These are phyloP conservation scores for Hydractinia echinata DNA, from an alignment of 30 jellyfish, hydroid and myxozoan genomes.

Conservation along the genomic window DNA sequence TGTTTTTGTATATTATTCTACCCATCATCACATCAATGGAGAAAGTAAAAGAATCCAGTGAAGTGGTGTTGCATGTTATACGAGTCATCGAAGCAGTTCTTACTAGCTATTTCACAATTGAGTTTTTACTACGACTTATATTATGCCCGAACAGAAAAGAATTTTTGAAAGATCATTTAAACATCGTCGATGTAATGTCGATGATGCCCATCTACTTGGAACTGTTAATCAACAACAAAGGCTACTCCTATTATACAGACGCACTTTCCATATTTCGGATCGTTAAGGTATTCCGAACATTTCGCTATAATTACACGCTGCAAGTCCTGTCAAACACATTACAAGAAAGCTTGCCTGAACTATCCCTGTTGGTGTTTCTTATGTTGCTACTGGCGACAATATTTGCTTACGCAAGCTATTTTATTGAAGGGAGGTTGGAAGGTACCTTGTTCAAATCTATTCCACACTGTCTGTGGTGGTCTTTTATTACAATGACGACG, in stretches of 20 bases:
- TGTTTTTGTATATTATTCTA: constrained; percentile 49
- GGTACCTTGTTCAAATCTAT: constrained; percentile 57
- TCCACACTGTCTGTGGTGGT: constrained; percentile 92
- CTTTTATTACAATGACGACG: constrained; percentile 91
- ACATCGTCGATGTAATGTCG: constrained; percentile 68
- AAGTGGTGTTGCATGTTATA: constrained; percentile 29
- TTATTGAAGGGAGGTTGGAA: constrained; percentile 45
- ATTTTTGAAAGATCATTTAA: constrained; percentile 49
- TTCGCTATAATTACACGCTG: constrained; percentile 79
- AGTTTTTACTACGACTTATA: constrained; percentile 50
- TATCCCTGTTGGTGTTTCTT: constrained; percentile 66
- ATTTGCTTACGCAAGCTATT: constrained; percentile 75
- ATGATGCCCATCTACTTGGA: constrained; percentile 60
- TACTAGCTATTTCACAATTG: constrained; percentile 58
- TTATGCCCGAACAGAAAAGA: constrained; percentile 62
- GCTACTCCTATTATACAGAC: constrained; percentile 42
- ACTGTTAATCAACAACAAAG: constrained; percentile 1
- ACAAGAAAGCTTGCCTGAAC: constrained; percentile 77
- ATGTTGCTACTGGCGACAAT: constrained; percentile 65
- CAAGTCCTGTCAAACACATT: constrained; percentile 81
- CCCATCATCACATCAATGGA: constrained; percentile 74
- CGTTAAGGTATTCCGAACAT: constrained; percentile 77
- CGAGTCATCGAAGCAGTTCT: constrained; percentile 41
- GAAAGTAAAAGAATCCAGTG: constrained; percentile 16
- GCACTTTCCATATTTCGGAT: constrained; percentile 78